Base-by-base conservation (phyloP, 2,888 invertebrate species). In the Pachliopta kotzebuea region DNA sequence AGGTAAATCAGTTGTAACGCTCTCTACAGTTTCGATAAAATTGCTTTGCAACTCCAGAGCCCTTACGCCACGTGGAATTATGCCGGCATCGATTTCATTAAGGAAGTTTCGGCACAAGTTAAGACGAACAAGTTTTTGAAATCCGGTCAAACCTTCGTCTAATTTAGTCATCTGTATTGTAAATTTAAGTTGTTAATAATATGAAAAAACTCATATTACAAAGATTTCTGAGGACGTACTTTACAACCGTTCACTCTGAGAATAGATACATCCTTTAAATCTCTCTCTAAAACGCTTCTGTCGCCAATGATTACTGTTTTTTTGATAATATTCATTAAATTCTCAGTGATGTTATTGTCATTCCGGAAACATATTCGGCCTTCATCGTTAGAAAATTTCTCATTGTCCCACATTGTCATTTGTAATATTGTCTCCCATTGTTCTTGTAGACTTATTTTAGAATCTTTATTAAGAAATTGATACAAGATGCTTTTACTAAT, bases 21-120 rank as follows among this genome's bases (percentile, higher is more conserved):
- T 67, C 9, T 76, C 73, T 20, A 93, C 58, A 68, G 77, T 73
- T 6, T 68, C 72, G 37, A 94, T 84, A 66, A 84, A 70, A 77
- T 94, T 94, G 20, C 85, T 81, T 76, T 90, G 92, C 26, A 93
- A 80, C 74, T 94, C 93, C 20, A 93, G 76, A 24, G 85, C 72
- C 63, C 76, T 79, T 37, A 93, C 69, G 17, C 77, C 76, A 56
- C 75, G 73, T 6, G 93, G 93, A 59, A 93, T 75, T 49, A 78
- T 67, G 11, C 70, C 70, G 2, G 88, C 77, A 55, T 84, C 74
- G 0, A 93, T 61, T 3, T 84, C 76, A 42, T 68, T 45, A 3
- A 90, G 75, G 53, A 71, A 86, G 69, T 90, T 90, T 14, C 90
- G 92, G 63, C 88, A 85, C 37, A 94, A 76, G 72, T 86, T 88